A percentile compares a stretch with the other conserved stretches of the same genome.
Conservation (phyloP, 1,140 invertebrate species). For the Atta texana region DNA sequence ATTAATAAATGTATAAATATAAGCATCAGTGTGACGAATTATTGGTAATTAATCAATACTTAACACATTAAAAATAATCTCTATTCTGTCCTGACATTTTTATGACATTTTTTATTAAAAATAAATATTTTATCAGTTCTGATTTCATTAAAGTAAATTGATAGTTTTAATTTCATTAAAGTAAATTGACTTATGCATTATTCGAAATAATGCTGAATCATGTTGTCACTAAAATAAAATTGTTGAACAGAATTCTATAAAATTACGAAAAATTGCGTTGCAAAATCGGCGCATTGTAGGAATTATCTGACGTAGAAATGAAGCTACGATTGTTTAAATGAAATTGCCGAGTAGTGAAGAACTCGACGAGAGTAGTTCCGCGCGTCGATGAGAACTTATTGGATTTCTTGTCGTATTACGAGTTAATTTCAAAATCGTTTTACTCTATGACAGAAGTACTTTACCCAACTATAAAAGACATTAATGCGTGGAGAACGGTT, state of each 20-base stretch:
- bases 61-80: slow-evolving; percentile 16
- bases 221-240: slow-evolving; percentile 8
- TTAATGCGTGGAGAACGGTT: slow-evolving; percentile 42
- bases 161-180: not conserved
- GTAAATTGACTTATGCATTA: not conserved
- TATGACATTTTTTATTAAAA: not conserved
- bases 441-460: slow-evolving; percentile 30
- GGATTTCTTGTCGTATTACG: slow-evolving; percentile 48
- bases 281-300: not conserved
- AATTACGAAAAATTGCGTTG: slow-evolving; percentile 21
- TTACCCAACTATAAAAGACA: slow-evolving; percentile 43
- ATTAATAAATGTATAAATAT: slow-evolving; percentile 31
- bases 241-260: not conserved
- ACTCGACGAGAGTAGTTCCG: slow-evolving; percentile 37
- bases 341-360: slow-evolving; percentile 52
- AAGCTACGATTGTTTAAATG: slow-evolving; percentile 57
- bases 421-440: slow-evolving; percentile 55
- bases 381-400: slow-evolving; percentile 58
- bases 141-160: not conserved
- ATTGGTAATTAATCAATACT: slow-evolving; percentile 48
- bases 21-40: slow-evolving; percentile 4
- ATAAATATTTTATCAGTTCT: slow-evolving; percentile 16
- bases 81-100: not conserved
- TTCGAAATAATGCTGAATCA: not conserved
- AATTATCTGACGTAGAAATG: slow-evolving; percentile 35